phyloP scores from a whole-genome alignment of 2,113 vertebrate genomes.

The Labeo catla region DNA sequence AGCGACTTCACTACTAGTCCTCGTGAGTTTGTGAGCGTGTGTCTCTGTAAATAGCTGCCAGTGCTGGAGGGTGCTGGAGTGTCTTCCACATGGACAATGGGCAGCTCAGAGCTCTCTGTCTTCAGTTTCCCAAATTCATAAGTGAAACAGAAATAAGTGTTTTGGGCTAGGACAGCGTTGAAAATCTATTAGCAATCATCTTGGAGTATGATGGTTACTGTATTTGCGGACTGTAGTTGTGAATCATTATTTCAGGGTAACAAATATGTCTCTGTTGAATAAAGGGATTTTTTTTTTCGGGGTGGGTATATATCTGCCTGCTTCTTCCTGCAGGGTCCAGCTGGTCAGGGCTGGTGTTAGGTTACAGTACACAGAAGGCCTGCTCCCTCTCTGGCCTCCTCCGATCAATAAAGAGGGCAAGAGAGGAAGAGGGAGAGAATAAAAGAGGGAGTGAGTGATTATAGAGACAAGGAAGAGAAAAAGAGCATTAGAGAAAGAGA shows the following conservation, averaged over 20 bases:
- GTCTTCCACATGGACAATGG: conserved; percentile 34
- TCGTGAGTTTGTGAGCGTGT: conserved; percentile 47
- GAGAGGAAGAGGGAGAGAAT: conserved; percentile 40
- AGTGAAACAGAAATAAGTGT: neutral
- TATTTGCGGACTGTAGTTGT: neutral
- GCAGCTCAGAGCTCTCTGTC: conserved; percentile 25
- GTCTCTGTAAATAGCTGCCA: conserved; percentile 58
- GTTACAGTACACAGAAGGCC: conserved; percentile 71
- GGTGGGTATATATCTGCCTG: conserved; percentile 7
- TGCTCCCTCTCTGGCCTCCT: conserved; percentile 61
- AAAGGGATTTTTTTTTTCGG: neutral
- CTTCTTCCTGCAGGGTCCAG: conserved; percentile 63
- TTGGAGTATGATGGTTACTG: neutral
- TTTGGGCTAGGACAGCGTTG: neutral
- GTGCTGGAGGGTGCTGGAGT: conserved; percentile 46
- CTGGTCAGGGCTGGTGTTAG: conserved; percentile 66
- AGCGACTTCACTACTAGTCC: conserved; percentile 34
- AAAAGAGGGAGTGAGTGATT: conserved; percentile 47
- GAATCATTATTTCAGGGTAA: neutral
- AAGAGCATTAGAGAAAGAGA: conserved; percentile 28
- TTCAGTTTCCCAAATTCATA: neutral
- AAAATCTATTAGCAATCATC: neutral
- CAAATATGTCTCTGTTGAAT: conserved; percentile 11
- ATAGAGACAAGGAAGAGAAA: conserved; percentile 40
- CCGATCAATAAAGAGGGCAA: conserved; percentile 71